These are phyloP conservation scores for Drosophila fungiperda DNA, from an alignment of 2,888 invertebrate species.

Conservation along the genomic window DNA sequence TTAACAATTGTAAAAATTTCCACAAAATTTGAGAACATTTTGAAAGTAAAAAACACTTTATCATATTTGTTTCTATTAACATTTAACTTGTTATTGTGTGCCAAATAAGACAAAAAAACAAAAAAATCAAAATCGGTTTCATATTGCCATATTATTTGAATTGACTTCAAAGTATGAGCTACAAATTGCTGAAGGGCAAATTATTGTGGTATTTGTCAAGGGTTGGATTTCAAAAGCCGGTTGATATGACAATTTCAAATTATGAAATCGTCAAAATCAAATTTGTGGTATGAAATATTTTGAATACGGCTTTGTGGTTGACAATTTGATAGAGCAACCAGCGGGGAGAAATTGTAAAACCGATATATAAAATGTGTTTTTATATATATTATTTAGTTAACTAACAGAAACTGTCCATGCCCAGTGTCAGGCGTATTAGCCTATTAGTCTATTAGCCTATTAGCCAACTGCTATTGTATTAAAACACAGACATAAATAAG, in stretches of 20 bases:
- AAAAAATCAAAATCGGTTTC: neutral
- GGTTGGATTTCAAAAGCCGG: constrained; percentile 34
- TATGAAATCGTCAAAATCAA: constrained; percentile 46
- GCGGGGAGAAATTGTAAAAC: neutral
- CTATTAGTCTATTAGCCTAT: constrained; percentile 5
- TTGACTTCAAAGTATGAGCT: neutral
- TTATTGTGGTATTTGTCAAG: constrained; percentile 20
- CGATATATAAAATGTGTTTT: neutral
- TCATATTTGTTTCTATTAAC: neutral
- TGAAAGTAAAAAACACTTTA: neutral
- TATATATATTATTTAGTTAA: constrained; percentile 13
- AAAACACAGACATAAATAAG: neutral
- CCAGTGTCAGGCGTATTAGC: neutral
- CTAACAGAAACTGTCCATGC: constrained; percentile 14
- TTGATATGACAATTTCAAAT: constrained; percentile 53
- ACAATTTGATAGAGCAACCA: too few relatives aligned
- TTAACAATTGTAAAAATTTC: neutral
- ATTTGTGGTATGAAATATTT: constrained; percentile 49
- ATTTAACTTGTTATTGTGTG: neutral
- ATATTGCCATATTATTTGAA: neutral
- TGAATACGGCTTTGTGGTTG: constrained; percentile 35
- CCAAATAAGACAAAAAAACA: neutral
- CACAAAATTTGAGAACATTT: neutral
- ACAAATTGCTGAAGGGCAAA: neutral
- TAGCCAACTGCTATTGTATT: constrained; percentile 40